phyloP scores from a whole-genome alignment of 2,797 vertebrate species.

The Rhinatrema bivittatum region DNA sequence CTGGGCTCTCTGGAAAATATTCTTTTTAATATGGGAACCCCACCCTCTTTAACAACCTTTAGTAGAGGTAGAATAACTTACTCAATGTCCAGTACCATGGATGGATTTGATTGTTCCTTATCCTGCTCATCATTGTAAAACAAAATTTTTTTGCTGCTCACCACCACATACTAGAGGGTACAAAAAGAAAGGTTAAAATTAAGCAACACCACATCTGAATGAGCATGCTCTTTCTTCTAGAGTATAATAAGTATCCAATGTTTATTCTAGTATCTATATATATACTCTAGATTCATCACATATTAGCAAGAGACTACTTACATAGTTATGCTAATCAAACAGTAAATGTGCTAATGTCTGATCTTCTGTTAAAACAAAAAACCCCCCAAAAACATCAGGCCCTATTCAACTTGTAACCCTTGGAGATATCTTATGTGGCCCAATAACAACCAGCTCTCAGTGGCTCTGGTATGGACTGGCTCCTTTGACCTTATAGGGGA shows the following conservation, averaged over 20 bases:
- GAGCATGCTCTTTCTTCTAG: not conserved
- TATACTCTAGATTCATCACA: too few species aligned
- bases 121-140: constrained; percentile 97
- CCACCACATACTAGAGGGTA: constrained; percentile 88
- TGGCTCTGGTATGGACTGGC: too few species aligned
- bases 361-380: constrained; percentile 10
- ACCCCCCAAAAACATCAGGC: too few species aligned
- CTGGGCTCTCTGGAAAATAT: not conserved
- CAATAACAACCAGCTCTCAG: too few species aligned
- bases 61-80: too few species aligned
- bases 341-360: not conserved
- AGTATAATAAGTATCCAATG: not conserved
- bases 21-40: too few species aligned
- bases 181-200: constrained; percentile 12
- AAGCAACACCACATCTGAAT: constrained; percentile 8
- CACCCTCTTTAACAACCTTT: too few species aligned
- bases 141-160: constrained; percentile 97
- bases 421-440: too few species aligned
- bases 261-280: not conserved
- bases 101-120: constrained; percentile 95
- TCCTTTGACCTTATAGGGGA: too few species aligned
- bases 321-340: too few species aligned
- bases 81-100: constrained; percentile 98
- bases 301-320: too few species aligned
- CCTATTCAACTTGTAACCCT: too few species aligned